phyloP scores from a whole-genome alignment of 2,113 vertebrate species.

The Microtus pennsylvanicus region DNA sequence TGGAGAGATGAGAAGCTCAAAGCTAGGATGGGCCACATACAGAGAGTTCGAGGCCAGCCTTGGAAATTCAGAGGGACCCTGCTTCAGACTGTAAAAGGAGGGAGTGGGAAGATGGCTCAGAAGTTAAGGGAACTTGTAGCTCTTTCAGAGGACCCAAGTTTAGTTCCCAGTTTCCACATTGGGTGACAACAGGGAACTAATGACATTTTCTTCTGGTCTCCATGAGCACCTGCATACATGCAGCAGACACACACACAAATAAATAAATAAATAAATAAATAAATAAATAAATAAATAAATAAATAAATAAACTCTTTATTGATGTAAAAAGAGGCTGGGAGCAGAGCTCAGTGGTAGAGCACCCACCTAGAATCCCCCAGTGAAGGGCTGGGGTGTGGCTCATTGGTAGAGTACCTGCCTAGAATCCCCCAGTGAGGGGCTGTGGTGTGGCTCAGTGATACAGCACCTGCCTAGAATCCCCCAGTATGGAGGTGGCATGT shows the following conservation, averaged over 20 bases:
- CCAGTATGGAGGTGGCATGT: not conserved
- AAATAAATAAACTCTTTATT: not conserved
- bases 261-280: no score
- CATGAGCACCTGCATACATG: not conserved
- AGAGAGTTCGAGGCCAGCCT: not conserved
- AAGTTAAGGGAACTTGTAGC: not conserved
- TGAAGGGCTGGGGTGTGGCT: not conserved
- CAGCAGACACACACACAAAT: not conserved
- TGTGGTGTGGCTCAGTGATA: not conserved
- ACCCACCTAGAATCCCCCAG: not conserved
- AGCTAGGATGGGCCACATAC: not conserved
- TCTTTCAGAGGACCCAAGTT: not conserved
- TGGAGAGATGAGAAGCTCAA: not conserved
- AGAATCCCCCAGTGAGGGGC: not conserved
- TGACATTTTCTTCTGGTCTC: not conserved
- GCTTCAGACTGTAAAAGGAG: not conserved
- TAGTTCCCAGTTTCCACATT: not conserved
- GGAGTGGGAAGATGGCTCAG: not conserved
- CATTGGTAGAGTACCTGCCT: not conserved
- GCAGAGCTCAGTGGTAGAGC: not conserved
- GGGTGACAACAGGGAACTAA: not conserved
- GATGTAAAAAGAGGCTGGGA: not conserved
- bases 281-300: not conserved
- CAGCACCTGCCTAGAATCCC: not conserved
- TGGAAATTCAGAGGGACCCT: not conserved